A percentile compares a stretch with the other conserved stretches of the same genome.
phyloP scores from a whole-genome alignment of 2,797 vertebrate genomes.

The Crenuchus spilurus region DNA sequence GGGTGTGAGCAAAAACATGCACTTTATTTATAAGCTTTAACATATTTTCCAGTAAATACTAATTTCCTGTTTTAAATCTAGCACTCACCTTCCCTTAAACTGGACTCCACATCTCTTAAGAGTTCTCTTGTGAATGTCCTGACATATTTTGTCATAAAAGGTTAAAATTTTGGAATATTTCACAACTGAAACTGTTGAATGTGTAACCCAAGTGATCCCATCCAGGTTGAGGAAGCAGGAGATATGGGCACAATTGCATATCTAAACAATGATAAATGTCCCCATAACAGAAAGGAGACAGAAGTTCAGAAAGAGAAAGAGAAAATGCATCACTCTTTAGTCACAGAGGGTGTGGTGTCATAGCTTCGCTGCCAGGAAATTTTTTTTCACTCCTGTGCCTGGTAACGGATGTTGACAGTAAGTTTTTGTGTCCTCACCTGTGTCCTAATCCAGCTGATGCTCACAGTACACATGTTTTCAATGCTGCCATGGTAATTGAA shows the following conservation, averaged over 20 bases:
- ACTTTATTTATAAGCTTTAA: too few species aligned
- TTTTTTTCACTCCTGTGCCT: too few species aligned
- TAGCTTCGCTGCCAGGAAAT: neutral
- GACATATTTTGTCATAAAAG: neutral
- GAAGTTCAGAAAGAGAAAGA: conserved; percentile 15
- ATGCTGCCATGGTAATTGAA: conserved; percentile 5
- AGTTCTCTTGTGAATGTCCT: neutral
- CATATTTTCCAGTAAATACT: too few species aligned
- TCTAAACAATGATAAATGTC: neutral
- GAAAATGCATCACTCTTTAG: neutral
- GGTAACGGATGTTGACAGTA: conserved; percentile 27
- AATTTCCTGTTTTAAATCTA: too few species aligned
- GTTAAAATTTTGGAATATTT: neutral
- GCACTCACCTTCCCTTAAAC: too few species aligned
- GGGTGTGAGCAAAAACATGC: too few species aligned
- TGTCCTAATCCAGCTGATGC: conserved; percentile 21
- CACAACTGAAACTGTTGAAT: neutral
- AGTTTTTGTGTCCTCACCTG: neutral
- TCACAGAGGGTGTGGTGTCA: neutral
- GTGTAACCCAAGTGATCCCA: neutral
- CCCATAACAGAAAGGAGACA: too few species aligned
- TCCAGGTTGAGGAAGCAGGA: neutral
- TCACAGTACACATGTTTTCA: neutral
- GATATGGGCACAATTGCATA: neutral
- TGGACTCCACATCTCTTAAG: neutral